These are phyloP conservation scores for Agonopterix heracliana DNA, from an alignment of 2,888 invertebrate species.

Conservation along the genomic window DNA sequence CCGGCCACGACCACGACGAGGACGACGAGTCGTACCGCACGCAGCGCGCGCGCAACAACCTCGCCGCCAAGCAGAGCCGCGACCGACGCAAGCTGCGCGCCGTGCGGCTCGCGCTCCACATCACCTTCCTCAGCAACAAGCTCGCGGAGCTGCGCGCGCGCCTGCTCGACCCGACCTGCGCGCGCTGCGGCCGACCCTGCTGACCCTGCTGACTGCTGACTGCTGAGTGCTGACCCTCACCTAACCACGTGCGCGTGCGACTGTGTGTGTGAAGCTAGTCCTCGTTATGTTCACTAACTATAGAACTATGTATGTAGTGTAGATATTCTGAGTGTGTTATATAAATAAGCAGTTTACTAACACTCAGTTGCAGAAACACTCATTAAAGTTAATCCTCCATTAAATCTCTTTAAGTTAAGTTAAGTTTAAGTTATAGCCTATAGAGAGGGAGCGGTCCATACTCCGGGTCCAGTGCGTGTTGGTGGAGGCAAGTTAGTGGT, in stretches of 20 bases:
- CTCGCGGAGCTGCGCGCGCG: conserved; percentile 36
- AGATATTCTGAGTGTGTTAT: background rate
- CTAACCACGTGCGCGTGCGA: background rate
- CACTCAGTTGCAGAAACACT: background rate
- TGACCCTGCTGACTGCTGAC: too few species aligned
- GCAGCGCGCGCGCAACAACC: conserved; percentile 92
- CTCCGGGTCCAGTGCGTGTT: too few species aligned
- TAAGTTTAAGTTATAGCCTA: too few species aligned
- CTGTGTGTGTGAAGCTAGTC: background rate
- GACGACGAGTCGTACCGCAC: conserved; percentile 89
- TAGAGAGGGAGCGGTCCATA: too few species aligned
- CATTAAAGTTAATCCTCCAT: too few species aligned
- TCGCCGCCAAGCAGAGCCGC: conserved; percentile 94
- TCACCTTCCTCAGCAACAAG: conserved; percentile 80
- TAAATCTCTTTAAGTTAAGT: too few species aligned
- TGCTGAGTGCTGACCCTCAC: background rate
- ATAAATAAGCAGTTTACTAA: background rate
- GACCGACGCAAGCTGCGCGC: conserved; percentile 93
- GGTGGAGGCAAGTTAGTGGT: too few species aligned
- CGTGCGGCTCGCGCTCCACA: conserved; percentile 92
- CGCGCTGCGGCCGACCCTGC: conserved; percentile 17
- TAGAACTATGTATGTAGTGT: background rate
- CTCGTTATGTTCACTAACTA: background rate
- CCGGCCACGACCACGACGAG: conserved; percentile 33
- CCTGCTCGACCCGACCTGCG: conserved; percentile 29